Conservation (phyloP, 2,888 invertebrate species). For the Troides aeacus region DNA sequence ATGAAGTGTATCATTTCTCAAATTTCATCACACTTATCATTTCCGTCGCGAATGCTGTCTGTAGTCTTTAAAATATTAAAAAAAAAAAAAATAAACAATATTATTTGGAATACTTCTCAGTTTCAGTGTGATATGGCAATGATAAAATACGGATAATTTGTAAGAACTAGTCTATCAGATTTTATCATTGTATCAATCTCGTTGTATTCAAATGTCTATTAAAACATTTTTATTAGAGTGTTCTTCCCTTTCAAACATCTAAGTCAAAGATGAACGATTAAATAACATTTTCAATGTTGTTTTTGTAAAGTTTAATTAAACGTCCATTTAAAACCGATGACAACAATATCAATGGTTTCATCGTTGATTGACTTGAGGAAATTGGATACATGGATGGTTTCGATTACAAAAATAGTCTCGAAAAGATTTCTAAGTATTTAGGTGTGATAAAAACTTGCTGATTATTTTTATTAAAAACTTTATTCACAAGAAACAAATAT, state of each 20-base stretch:
- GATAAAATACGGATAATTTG: no score
- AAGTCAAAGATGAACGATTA: no score
- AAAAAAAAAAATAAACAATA: background rate
- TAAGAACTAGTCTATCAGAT: no score
- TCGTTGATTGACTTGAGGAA: conserved; percentile 27
- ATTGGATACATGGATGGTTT: background rate
- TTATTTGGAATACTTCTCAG: background rate
- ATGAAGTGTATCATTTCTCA: conserved; percentile 41
- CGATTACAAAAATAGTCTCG: background rate
- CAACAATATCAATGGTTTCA: conserved; percentile 1
- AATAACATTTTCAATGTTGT: conserved; percentile 38
- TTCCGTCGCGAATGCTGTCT: conserved; percentile 16
- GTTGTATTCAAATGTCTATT: no score
- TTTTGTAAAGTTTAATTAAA: conserved; percentile 66
- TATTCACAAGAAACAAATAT: conserved; percentile 48
- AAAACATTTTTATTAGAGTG: no score
- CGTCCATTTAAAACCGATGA: conserved; percentile 44
- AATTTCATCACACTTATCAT: conserved; percentile 25
- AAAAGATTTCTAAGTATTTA: background rate
- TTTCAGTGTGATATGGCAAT: background rate
- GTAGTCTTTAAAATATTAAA: conserved; percentile 1
- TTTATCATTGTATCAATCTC: no score
- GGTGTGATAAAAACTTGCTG: background rate
- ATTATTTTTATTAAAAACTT: conserved; percentile 34
- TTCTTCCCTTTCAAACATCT: no score